Evolutionary conservation across 2,888 invertebrate genomes (phyloP), one percentile per base, ranked within the genome.

Genomic region (Anorthoa munda): DNA sequence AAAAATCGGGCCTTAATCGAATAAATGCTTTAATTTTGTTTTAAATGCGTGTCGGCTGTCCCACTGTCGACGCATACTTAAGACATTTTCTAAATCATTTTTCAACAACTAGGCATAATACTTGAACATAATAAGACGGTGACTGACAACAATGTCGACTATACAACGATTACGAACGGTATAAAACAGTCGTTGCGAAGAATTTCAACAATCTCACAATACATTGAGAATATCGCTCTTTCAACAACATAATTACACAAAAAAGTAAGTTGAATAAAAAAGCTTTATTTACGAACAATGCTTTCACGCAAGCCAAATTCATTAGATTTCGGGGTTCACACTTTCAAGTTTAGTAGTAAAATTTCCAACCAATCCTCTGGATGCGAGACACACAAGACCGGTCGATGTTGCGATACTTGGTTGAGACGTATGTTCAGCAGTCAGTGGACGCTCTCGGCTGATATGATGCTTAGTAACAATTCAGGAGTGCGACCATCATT

Each of bases 121-220:
- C 65, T 71, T 75, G 65, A 82, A 71, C n/a, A 58, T 66, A 67
- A 66, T 53, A 77, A 69, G 50, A 72, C 65, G 74, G 61, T 68
- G 68, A 81, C 66, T 70, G 66, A 72, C 79, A 80, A 71, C 76
- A 77, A 76, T 69, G 75, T 76, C 67, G 55, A 79, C 77, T 70
- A 66, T 23, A 72, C 71, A 80, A 79, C 53, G 56, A 72, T 72
- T 77, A 77, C 70, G 21, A 82, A 72, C 63, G 66, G 75, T 87
- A 84, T 85, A 81, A 79, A 83, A 82, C 82, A 77, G 79, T 79
- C 69, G 79, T 45, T n/a, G 53, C 31, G 55, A 78, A 75, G 48
- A 58, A 75, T 71, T 71, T 66, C 18, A 75, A 81, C 67, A 79
- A 82, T 48, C 12, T 50, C 65, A 58, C 15, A 50, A 23, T 39